Percentiles rank a stretch among this genome's conserved stretches.
phyloP scores from a whole-genome alignment of 2,113 vertebrate genomes.

The Tilapia sparmanii region DNA sequence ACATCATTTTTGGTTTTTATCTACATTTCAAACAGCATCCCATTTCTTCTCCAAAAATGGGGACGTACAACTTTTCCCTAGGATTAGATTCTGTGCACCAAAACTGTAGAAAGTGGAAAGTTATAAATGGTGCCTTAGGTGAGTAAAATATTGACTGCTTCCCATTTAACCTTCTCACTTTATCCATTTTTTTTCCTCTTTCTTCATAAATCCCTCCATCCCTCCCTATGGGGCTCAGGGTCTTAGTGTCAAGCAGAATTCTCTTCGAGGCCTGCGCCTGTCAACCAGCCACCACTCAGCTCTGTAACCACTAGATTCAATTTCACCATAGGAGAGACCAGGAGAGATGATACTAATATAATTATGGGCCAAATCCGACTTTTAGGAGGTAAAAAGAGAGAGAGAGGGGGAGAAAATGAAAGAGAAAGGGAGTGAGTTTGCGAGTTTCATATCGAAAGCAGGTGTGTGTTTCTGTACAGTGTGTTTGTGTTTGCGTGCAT shows the following conservation, averaged over 20 bases:
- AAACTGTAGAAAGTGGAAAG: not conserved
- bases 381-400: not conserved
- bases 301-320: slow-evolving; percentile 47
- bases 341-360: slow-evolving; percentile 31
- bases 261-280: slow-evolving; percentile 49
- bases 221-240: slow-evolving; percentile 40
- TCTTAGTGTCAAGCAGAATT: slow-evolving; percentile 65
- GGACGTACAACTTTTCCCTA: not conserved
- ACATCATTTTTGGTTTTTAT: not conserved
- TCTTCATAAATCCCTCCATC: slow-evolving; percentile 53
- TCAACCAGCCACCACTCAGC: slow-evolving; percentile 49
- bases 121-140: slow-evolving; percentile 24
- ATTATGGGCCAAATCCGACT: slow-evolving; percentile 40
- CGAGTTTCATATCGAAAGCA: not conserved
- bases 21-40: not conserved
- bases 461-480: not conserved
- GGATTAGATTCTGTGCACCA: not conserved
- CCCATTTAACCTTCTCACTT: slow-evolving; percentile 50
- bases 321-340: slow-evolving; percentile 38
- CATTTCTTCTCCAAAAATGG: not conserved
- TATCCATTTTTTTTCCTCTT: slow-evolving; percentile 31
- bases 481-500: not conserved
- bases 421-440: not conserved
- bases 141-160: slow-evolving; percentile 48
- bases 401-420: not conserved